phyloP scores from a whole-genome alignment of 2,888 invertebrate genomes.

The Cataglyphis albicans region DNA sequence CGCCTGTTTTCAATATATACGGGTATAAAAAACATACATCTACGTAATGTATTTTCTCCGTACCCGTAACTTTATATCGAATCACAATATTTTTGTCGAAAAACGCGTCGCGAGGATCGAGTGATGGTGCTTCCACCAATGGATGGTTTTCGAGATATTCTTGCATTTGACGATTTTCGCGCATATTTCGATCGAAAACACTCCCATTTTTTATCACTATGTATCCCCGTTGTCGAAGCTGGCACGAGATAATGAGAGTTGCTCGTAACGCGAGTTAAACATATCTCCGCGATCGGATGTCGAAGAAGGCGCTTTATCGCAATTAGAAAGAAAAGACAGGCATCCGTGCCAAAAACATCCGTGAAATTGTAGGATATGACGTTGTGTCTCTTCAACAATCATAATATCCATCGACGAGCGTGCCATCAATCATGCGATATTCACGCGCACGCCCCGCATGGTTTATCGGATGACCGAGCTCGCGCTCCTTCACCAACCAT shows the following conservation, averaged over 20 bases:
- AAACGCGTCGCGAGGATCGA: slow-evolving; percentile 6
- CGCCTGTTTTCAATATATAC: neutral
- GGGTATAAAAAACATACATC: too few relatives aligned
- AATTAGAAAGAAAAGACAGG: neutral
- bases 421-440: neutral
- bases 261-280: neutral
- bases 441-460: neutral
- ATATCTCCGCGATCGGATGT: neutral
- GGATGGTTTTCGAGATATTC: neutral
- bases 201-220: neutral
- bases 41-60: slow-evolving; percentile 3
- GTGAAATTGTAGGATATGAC: neutral
- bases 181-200: neutral
- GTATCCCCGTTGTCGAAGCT: neutral
- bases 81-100: neutral
- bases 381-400: neutral
- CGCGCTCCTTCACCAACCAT: neutral
- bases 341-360: neutral
- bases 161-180: neutral
- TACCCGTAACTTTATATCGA: neutral
- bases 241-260: neutral
- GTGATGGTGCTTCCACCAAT: neutral
- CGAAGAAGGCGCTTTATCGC: neutral
- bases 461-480: neutral
- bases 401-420: neutral